Percentiles rank a stretch among this genome's conserved stretches.
Conservation (phyloP, 2,113 vertebrate species). For the Petaurus breviceps region DNA sequence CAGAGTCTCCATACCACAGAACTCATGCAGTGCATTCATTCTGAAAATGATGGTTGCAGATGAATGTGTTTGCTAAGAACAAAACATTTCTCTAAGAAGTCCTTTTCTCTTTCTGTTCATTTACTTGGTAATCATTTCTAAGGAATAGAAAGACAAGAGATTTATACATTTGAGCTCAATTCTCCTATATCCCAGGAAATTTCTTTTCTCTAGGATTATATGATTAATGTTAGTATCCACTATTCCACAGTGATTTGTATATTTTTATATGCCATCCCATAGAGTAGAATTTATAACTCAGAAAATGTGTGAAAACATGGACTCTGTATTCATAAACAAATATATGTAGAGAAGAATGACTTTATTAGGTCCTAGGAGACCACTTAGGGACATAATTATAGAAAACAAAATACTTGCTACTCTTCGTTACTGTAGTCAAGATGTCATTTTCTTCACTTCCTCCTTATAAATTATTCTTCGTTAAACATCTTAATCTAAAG, state of each 20-base stretch:
- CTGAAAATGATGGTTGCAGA: not conserved
- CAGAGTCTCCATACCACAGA: not conserved
- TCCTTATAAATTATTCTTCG: constrained; percentile 72
- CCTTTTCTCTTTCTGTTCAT: not conserved
- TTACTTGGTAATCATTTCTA: not conserved
- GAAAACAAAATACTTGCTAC: constrained; percentile 16
- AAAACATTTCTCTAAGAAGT: not conserved
- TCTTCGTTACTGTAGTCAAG: not conserved
- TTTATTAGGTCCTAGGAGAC: not conserved
- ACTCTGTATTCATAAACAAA: not conserved
- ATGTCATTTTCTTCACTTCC: constrained; percentile 46
- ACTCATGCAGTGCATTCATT: not conserved
- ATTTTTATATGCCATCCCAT: not conserved
- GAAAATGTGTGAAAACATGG: not conserved
- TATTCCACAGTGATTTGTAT: not conserved
- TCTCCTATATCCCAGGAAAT: not conserved
- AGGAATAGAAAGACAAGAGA: not conserved
- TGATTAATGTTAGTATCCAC: not conserved
- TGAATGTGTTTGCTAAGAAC: constrained; percentile 5
- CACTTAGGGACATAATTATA: not conserved
- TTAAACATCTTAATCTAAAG: constrained; percentile 67
- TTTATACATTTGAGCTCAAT: not conserved
- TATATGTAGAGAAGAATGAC: not conserved
- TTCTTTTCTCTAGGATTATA: not conserved
- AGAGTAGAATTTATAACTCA: not conserved